Evolutionary conservation across 2,797 vertebrate species (phyloP), one percentile per base, ranked within the genome.

Genomic region (Prunella strophiata): DNA sequence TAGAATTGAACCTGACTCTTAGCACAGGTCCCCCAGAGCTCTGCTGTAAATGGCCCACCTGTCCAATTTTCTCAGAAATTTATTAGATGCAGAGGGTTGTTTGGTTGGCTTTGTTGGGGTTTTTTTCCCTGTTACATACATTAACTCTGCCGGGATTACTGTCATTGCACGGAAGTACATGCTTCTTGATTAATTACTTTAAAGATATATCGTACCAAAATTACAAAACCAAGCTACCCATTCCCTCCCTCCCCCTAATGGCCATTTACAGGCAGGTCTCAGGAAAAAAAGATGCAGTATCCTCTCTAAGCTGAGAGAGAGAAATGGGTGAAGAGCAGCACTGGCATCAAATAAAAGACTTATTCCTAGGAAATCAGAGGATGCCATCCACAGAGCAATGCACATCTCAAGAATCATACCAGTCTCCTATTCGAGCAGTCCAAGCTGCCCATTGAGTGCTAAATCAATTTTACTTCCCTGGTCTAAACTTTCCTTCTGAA

Each of bases 181-280:
- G 82, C 91, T 95, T 91, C 75, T 78, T 71, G 43, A 89, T 80
- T 94, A 65, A 85, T 91, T 86, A 93, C 51, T 92, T 88, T 38
- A 85, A 80, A 89, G 83, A 95, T 63, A 62, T 5, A 88, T 51
- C 0, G 1, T 73, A 94, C 51, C 79, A 94, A 96, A 94, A 83
- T 88, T 91, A 96, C 74, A 97, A 96, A 97, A 86, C 85, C 88
- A 94, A 95, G 67, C 70, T 89, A 91, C 93, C 86, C 84, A 72
- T 86, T 82, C 94, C 96, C 89, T 82, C 90, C 90, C 91, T 91
- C 74, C 83, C 89, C 76, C 75, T 91, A 90, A 85, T 15, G 95
- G 96, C 92, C 97, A 97, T 97, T 97, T 98, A 98, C 95, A 98
- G 93, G 96, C 95, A 97, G 96, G 68, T 92, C 88, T 97, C 94